Evolutionary conservation across 2,797 vertebrate genomes (phyloP).

Genomic region (Centropyge bicolor): DNA sequence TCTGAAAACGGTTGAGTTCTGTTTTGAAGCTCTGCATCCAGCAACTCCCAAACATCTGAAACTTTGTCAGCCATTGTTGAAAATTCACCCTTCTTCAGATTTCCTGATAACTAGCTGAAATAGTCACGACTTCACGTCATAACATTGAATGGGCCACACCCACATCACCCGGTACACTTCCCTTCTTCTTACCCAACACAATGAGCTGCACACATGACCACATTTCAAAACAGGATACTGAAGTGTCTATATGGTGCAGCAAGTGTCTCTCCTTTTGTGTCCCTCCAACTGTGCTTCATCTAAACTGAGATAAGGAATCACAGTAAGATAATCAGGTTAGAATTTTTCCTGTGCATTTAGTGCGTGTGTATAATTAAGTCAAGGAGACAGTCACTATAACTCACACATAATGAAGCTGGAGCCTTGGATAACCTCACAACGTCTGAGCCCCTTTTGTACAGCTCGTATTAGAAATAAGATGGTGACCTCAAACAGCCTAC

Average conservation of each 20-base stretch:
- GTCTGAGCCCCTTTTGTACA: not conserved
- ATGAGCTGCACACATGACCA: not conserved
- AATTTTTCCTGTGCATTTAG: not conserved
- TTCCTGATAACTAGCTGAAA: not conserved
- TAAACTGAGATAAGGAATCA: conserved; percentile 7
- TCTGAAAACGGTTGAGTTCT: not conserved
- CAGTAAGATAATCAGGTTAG: conserved; percentile 7
- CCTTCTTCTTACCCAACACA: not conserved
- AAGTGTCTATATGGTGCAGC: not conserved
- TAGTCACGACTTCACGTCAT: not conserved
- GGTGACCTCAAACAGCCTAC: not conserved
- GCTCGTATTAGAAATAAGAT: not conserved
- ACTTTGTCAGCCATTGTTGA: not conserved
- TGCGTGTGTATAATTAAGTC: not conserved
- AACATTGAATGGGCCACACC: not conserved
- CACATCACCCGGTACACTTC: not conserved
- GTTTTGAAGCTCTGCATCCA: not conserved
- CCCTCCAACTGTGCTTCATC: not conserved
- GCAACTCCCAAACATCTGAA: not conserved
- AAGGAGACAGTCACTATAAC: not conserved
- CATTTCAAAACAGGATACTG: conserved; percentile 22
- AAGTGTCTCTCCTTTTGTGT: not conserved
- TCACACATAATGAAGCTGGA: not conserved
- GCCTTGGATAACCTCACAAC: not conserved
- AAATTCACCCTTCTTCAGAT: not conserved